Conservation (phyloP, 1,140 invertebrate genomes). For the Drosophila rufa region DNA sequence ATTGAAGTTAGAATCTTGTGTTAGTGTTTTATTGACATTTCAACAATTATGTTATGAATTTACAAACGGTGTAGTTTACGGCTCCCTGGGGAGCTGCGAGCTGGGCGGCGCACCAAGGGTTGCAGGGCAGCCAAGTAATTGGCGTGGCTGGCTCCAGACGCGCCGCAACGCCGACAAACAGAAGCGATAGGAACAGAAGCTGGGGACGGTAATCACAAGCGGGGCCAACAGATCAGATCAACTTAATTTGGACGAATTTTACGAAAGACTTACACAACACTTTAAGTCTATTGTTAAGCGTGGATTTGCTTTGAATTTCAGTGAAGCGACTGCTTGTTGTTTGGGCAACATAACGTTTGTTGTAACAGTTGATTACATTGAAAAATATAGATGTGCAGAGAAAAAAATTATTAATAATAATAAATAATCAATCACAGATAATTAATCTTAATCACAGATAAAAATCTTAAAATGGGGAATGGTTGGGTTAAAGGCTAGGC, state of each 20-base stretch:
- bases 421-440: no score
- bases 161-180: constrained; percentile 21
- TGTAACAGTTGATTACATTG: background rate
- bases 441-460: no score
- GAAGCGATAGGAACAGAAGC: constrained; percentile 45
- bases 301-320: constrained; percentile 10
- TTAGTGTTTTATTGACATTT: background rate
- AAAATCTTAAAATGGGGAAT: no score
- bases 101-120: constrained; percentile 57
- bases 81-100: constrained; percentile 47
- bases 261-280: constrained; percentile 10
- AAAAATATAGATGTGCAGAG: background rate
- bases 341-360: no score
- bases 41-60: background rate
- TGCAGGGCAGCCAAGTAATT: constrained; percentile 29
- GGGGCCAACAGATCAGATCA: constrained; percentile 1
- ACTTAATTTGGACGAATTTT: background rate
- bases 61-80: constrained; percentile 29
- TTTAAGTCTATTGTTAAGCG: constrained; percentile 10
- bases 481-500: no score
- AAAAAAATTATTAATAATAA: background rate
- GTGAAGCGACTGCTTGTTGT: background rate
- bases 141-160: background rate
- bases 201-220: constrained; percentile 2
- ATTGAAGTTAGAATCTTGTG: no score